Base-by-base conservation (phyloP, 2,113 vertebrate genomes). In the Hiodon tergisus region DNA sequence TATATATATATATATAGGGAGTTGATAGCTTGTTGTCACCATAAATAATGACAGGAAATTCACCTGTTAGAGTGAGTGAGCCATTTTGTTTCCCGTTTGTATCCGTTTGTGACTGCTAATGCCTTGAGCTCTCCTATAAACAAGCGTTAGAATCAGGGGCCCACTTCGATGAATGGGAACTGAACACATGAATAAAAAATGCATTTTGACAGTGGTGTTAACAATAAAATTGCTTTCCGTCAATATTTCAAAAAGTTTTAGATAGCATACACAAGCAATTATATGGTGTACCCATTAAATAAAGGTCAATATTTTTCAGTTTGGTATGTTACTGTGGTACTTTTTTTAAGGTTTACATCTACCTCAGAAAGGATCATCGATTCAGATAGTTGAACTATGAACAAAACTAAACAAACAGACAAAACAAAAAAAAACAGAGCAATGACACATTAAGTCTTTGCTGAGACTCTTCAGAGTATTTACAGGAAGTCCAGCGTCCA, bases 21-120 rank as follows among this genome's bases (percentile, higher is more conserved):
- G 7, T 59, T 16, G 6, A 16, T 47, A 71, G 59, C 5, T 6
- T 67, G 10, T 67, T 67, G 8, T 58, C n/a, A 72, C 9, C 7
- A 68, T 68, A 75, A 75, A 75, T 75, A 75, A 57, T 75, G 31
- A 66, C 47, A 52, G 69, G 53, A 31, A 55, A 59, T 71, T 57
- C 7, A 54, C 53, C 50, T 75, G 68, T 47, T 59, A 65, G 46
- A 67, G 54, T 13, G 54, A 47, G 17, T 3, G 73, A 51, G 31
- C 53, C 46, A 46, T 47, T 68, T 68, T 59, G 46, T 11, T 51
- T 51, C 52, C 53, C 2, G 62, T 57, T 75, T 72, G 51, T 68
- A 51, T 68, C 67, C 63, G 59, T 47, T 47, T 31, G 7, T 68
- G 58, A 59, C 50, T 10, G 4, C 58, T 52, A 13, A 16, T 10